These are phyloP conservation scores for Thymelicus lineola DNA, from an alignment of 2,888 invertebrate species.

Conservation along the genomic window DNA sequence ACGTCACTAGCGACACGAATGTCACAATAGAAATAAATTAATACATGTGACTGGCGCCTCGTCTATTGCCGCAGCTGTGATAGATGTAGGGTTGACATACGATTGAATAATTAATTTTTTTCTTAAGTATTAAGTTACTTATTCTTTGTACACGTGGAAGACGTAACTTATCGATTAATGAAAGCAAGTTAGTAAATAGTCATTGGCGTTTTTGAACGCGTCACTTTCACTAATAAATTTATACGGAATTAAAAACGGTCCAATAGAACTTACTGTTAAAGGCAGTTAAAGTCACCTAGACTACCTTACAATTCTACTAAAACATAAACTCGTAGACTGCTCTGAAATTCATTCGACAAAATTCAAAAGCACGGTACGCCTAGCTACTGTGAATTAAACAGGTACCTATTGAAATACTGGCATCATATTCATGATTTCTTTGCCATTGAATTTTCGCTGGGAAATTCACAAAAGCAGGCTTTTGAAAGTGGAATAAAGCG, in stretches of 20 bases:
- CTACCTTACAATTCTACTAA: neutral
- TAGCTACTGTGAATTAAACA: conserved; percentile 3
- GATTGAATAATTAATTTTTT: no score
- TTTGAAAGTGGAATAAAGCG: conserved; percentile 14
- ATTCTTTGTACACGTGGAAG: no score
- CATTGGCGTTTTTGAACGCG: no score
- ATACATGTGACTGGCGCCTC: conserved; percentile 47
- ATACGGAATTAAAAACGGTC: no score
- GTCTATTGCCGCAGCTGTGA: conserved; percentile 39
- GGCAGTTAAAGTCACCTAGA: neutral
- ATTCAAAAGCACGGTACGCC: neutral
- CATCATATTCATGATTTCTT: conserved; percentile 25
- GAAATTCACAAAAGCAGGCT: conserved; percentile 12
- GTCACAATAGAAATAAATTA: conserved; percentile 51
- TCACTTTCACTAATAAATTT: no score
- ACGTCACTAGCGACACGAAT: conserved; percentile 42
- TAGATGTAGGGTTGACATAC: conserved; percentile 34
- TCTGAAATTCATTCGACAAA: conserved; percentile 9
- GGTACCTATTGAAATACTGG: conserved; percentile 9
- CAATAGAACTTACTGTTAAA: no score
- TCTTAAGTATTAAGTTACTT: no score
- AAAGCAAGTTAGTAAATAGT: no score
- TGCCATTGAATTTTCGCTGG: conserved; percentile 10
- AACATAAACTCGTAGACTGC: conserved; percentile 1
- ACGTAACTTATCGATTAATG: no score